Conservation (phyloP, 2,888 invertebrate genomes). For the Orchesella flavescens region DNA sequence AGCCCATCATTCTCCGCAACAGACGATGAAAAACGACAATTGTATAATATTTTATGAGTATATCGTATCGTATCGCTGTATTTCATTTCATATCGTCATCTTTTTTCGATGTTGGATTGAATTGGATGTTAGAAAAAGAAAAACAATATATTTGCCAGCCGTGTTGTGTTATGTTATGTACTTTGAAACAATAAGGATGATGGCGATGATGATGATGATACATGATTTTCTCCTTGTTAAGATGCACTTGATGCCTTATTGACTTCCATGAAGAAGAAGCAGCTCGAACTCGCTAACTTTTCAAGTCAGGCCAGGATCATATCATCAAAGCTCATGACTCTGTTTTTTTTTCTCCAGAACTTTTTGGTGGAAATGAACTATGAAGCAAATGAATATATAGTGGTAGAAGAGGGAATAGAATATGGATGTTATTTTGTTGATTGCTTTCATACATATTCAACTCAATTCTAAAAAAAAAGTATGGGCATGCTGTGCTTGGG, state of each 20-base stretch:
- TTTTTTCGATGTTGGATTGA: no score
- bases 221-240: constrained; percentile 18
- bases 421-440: constrained; percentile 38
- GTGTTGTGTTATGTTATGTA: not conserved
- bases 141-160: not conserved
- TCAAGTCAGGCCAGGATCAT: no score
- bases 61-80: not conserved
- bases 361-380: constrained; percentile 21
- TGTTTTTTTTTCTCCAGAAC: no score
- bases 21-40: constrained; percentile 27
- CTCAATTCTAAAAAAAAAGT: not conserved
- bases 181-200: not conserved
- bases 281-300: not conserved
- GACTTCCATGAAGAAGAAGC: constrained; percentile 31
- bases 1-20: constrained; percentile 16
- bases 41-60: not conserved
- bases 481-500: not conserved
- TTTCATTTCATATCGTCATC: no score
- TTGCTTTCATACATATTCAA: constrained; percentile 5
- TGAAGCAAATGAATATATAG: not conserved
- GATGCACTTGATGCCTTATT: constrained; percentile 24
- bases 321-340: no score
- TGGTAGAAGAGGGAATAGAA: not conserved
- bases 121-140: not conserved
- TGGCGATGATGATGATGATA: constrained; percentile 10